phyloP scores from a whole-genome alignment of 2,888 invertebrate species.

The Baronia brevicornis region DNA sequence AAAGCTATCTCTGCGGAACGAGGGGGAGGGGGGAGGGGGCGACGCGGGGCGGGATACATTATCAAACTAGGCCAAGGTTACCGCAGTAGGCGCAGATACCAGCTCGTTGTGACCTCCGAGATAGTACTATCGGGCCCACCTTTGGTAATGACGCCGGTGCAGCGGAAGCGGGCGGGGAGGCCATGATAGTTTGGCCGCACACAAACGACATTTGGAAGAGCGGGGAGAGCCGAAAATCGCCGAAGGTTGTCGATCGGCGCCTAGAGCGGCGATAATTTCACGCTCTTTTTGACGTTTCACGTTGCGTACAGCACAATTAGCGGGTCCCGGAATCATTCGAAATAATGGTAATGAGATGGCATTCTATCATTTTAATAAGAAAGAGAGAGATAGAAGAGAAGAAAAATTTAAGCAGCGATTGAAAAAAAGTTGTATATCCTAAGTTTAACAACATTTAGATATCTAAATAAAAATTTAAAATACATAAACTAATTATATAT shows the following conservation, averaged over 20 bases:
- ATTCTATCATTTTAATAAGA: too few species aligned
- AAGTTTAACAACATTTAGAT: conserved; percentile 3
- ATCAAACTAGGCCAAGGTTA: conserved; percentile 66
- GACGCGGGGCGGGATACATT: conserved; percentile 35
- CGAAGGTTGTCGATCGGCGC: conserved; percentile 35
- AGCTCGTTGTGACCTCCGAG: conserved; percentile 36
- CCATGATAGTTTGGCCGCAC: conserved; percentile 26
- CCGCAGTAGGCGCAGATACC: conserved; percentile 28
- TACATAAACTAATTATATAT: too few species aligned
- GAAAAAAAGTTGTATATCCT: conserved; percentile 5
- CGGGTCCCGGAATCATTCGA: too few species aligned
- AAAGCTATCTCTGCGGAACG: conserved; percentile 37
- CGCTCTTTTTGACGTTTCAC: conserved; percentile 16
- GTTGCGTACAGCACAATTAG: too few species aligned
- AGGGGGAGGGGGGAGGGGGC: conserved; percentile 27
- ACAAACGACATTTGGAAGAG: conserved; percentile 25
- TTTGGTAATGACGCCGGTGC: conserved; percentile 15
- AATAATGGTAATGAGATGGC: too few species aligned
- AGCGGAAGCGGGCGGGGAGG: conserved; percentile 27
- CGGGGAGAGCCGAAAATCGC: conserved; percentile 39
- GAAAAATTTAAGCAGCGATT: too few species aligned
- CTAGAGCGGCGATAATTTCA: conserved; percentile 11
- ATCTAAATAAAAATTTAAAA: too few species aligned
- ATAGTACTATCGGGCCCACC: conserved; percentile 29
- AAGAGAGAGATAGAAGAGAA: too few species aligned